Conservation (phyloP, 2,888 invertebrate species). For the Bugula neritina region DNA sequence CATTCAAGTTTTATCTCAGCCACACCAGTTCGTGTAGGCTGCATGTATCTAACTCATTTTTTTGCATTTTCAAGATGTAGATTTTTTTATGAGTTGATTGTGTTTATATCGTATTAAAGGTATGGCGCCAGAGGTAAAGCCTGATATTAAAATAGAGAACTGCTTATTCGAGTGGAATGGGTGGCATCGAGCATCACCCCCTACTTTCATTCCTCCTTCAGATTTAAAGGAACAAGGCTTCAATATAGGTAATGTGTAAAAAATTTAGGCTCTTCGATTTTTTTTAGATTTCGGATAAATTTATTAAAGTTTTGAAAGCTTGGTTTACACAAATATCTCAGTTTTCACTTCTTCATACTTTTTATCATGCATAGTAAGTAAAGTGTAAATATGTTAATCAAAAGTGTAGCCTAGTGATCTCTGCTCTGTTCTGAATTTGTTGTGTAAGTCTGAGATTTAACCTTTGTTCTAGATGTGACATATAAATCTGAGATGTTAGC, state of each 20-base stretch:
- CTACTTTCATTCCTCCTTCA: conserved; percentile 69
- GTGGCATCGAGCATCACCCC: conserved; percentile 74
- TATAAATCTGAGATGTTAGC: conserved; percentile 24
- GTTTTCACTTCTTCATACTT: too few relatives aligned
- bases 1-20: too few relatives aligned
- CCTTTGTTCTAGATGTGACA: neutral
- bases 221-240: conserved; percentile 68
- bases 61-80: too few relatives aligned
- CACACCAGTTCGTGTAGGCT: too few relatives aligned
- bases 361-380: too few relatives aligned
- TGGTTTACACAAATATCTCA: too few relatives aligned
- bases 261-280: too few relatives aligned
- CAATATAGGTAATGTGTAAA: conserved; percentile 59
- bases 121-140: neutral
- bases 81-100: too few relatives aligned
- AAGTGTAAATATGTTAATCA: too few relatives aligned
- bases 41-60: neutral
- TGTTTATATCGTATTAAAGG: neutral
- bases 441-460: neutral
- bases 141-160: conserved; percentile 65
- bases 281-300: too few relatives aligned
- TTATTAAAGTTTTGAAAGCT: too few relatives aligned
- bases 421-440: neutral
- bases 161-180: conserved; percentile 88
- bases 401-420: too few relatives aligned